phyloP scores from a whole-genome alignment of 92 coral and sea anemone species.

The Palythoa heliodiscus region DNA sequence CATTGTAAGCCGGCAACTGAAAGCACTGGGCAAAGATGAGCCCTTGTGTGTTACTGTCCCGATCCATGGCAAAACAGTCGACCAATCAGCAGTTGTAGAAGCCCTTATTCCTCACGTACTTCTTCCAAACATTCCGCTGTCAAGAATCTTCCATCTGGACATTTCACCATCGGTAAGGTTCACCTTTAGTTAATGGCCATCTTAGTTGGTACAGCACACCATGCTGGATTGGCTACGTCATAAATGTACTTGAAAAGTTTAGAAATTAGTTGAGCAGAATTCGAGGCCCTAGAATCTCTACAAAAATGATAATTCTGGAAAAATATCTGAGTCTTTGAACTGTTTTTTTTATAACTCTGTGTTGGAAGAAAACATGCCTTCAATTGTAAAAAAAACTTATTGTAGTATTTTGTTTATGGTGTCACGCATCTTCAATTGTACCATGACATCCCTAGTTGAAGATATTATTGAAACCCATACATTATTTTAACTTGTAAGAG shows the following conservation, averaged over 20 bases:
- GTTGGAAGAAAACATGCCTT: too few species aligned
- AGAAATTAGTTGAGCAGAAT: too few species aligned
- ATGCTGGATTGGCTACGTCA: background rate
- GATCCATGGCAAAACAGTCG: slow-evolving; percentile 74
- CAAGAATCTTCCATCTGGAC: slow-evolving; percentile 91
- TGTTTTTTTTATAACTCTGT: too few species aligned
- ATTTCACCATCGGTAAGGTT: slow-evolving; percentile 83
- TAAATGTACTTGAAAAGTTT: background rate
- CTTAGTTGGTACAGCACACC: background rate
- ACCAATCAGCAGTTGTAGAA: slow-evolving; percentile 60
- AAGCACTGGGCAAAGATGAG: slow-evolving; percentile 44
- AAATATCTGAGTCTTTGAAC: too few species aligned
- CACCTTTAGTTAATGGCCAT: background rate
- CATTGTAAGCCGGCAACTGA: slow-evolving; percentile 48
- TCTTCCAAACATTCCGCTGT: slow-evolving; percentile 73
- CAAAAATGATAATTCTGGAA: too few species aligned
- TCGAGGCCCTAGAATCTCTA: too few species aligned
- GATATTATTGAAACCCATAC: too few species aligned
- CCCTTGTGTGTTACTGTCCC: slow-evolving; percentile 73
- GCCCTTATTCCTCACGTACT: slow-evolving; percentile 71
- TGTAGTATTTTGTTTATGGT: too few species aligned
- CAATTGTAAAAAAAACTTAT: too few species aligned
- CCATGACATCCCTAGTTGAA: too few species aligned
- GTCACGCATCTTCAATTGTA: too few species aligned
- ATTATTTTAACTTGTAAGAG: too few species aligned